phyloP scores from a whole-genome alignment of 30 jellyfish, hydroid and myxozoan species.

The Hydra vulgaris region DNA sequence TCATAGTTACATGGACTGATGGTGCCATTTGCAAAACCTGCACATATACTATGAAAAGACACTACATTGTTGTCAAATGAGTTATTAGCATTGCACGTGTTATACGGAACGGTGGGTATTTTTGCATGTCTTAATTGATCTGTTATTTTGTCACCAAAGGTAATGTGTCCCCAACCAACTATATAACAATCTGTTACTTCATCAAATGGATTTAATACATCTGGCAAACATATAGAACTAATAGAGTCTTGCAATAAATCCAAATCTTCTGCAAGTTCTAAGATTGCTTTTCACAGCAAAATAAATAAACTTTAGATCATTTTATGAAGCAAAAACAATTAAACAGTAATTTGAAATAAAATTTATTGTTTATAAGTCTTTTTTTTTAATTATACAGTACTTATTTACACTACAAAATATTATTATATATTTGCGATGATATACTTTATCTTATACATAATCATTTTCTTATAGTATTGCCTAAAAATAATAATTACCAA shows the following conservation, averaged over 20 bases:
- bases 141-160: neutral
- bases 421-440: too few species aligned
- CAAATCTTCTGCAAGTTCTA: conserved; percentile 5
- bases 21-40: conserved; percentile 23
- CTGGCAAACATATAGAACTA: conserved; percentile 21
- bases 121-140: conserved; percentile 14
- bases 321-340: too few species aligned
- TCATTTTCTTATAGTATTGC: neutral
- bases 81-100: conserved; percentile 8
- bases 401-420: too few species aligned
- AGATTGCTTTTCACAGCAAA: conserved; percentile 1
- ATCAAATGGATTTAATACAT: neutral
- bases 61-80: conserved; percentile 6
- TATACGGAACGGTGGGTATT: conserved; percentile 8
- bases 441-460: too few species aligned
- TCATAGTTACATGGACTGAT: conserved; percentile 25
- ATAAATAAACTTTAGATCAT: neutral
- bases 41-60: conserved; percentile 10
- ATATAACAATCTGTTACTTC: conserved; percentile 12
- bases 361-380: too few species aligned
- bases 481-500: neutral
- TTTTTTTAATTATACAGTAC: too few species aligned
- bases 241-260: neutral
- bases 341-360: too few species aligned
- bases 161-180: conserved; percentile 21